Base-by-base conservation (phyloP, 2,797 vertebrate genomes). In the Urophycis tenuis region DNA sequence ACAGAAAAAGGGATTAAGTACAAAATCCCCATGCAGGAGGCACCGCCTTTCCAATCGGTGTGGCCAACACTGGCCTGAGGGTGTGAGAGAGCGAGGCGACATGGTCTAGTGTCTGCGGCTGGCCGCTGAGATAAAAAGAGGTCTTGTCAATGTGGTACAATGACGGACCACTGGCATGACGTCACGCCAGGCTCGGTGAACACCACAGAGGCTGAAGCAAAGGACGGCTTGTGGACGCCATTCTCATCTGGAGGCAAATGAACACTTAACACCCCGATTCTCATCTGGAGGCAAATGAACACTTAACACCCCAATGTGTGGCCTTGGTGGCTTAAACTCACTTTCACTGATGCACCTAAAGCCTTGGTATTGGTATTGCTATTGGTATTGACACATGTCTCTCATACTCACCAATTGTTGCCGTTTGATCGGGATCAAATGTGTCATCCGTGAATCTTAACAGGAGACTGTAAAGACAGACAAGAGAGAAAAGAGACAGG, bases 381-480 rank as follows among this genome's bases (percentile, higher is more conserved):
- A 60, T 5, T n/a, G 15, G 22, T 17, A 67, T 12, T 22, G 60
- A 29, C 60, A 67, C 60, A 29, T 67, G 7, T 25, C 25, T 2
- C 25, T 12, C 29, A 67, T 76, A 91, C 96, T 96, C 92, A 99
- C 97, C 97, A 85, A 99, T 99, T 30, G 97, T 99, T 83, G 97
- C 97, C 74, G 96, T 90, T 87, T 99, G 96, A 83, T 99, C 97
- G 1, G 96, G 95, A 92, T 99, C 96, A 87, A 99, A 99, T 0
- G 93, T 98, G 89, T 99, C 97, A 92, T 99, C 97, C 86, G 96
- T 99, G 90, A 99, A 99, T 83, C 97, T 93, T 84, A 99, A 89
- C 36, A 99, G 93, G 85, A 99, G 95, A 92, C 97, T 99, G 91
- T 83, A 69, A 70, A 89, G n/a, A n/a, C n/a, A n/a, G n/a, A n/a